These are phyloP conservation scores for Drosophila kuntzei DNA, from an alignment of 2,888 invertebrate species.

Conservation along the genomic window DNA sequence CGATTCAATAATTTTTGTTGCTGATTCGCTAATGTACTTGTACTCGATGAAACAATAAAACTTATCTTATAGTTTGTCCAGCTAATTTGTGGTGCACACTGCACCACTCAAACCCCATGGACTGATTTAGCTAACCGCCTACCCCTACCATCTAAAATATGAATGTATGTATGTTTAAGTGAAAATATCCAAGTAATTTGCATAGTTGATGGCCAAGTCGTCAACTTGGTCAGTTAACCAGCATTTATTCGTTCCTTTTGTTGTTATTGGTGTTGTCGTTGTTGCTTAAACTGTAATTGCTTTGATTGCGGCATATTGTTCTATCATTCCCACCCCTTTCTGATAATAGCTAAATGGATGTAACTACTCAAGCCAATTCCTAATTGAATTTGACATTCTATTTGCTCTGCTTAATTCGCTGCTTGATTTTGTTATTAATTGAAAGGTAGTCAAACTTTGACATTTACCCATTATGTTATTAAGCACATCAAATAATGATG, in stretches of 20 bases:
- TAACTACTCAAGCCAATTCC: conserved; percentile 24
- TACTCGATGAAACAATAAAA: conserved; percentile 14
- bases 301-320: conserved; percentile 59
- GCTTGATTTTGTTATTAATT: conserved; percentile 13
- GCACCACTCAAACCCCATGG: background rate
- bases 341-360: conserved; percentile 10
- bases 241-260: conserved; percentile 29
- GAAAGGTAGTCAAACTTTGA: conserved; percentile 19
- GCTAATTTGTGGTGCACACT: conserved; percentile 18
- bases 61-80: conserved; percentile 16
- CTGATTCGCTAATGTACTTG: conserved; percentile 23
- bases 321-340: background rate
- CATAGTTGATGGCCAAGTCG: conserved; percentile 67
- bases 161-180: conserved; percentile 28
- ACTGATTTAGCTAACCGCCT: too few species aligned
- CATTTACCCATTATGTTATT: conserved; percentile 17
- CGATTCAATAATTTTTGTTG: background rate
- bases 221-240: conserved; percentile 49
- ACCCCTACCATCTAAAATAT: background rate
- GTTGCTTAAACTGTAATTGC: conserved; percentile 53
- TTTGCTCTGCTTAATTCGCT: conserved; percentile 17
- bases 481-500: conserved; percentile 16
- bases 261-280: conserved; percentile 21
- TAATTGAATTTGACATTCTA: conserved; percentile 48
- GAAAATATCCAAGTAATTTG: conserved; percentile 68